Evolutionary conservation across 2,113 vertebrate genomes (phyloP).

Genomic region (human (Homo sapiens)): GRCh38 chr18:74659501-74660000

Average conservation of each 20-base stretch:
- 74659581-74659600: slow-evolving; percentile 88
- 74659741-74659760: slow-evolving; percentile 96
- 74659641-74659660: slow-evolving; percentile 92
- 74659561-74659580: slow-evolving; percentile 86
- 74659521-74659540: slow-evolving; percentile 71
- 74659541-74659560: slow-evolving; percentile 82
- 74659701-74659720: slow-evolving; percentile 92
- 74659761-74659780: slow-evolving; percentile 98
- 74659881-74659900: slow-evolving; percentile 88
- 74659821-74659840: slow-evolving; percentile 89
- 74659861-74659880: slow-evolving; percentile 82
- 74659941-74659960: slow-evolving; percentile 90
- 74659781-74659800: slow-evolving; percentile 94
- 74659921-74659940: slow-evolving; percentile 92
- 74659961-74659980: slow-evolving; percentile 98
- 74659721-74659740: slow-evolving; percentile 93
- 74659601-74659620: slow-evolving; percentile 90
- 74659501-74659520: slow-evolving; percentile 85
- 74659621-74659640: slow-evolving; percentile 92
- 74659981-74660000: slow-evolving; percentile 99
- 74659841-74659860: slow-evolving; percentile 90
- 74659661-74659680: slow-evolving; percentile 91
- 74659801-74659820: slow-evolving; percentile 90
- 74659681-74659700: slow-evolving; percentile 93
- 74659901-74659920: slow-evolving; percentile 86